A percentile compares a stretch with the other conserved stretches of the same genome.
These are phyloP conservation scores for Neodontobutis hainanensis DNA, from an alignment of 2,113 vertebrate genomes.

Conservation along the genomic window DNA sequence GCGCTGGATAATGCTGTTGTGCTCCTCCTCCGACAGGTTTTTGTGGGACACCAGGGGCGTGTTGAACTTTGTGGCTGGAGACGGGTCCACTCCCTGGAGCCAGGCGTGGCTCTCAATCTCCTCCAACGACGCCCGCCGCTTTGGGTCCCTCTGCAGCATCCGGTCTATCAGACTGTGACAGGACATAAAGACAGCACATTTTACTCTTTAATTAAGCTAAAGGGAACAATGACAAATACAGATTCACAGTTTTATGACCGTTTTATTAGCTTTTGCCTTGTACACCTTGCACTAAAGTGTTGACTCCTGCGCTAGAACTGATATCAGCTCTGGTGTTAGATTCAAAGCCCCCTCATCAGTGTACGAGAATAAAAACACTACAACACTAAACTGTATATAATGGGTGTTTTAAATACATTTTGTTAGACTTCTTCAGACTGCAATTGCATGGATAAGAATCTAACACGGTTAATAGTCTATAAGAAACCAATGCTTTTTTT, in stretches of 20 bases:
- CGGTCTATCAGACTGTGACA: constrained; percentile 90
- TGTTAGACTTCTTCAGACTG: too few species aligned
- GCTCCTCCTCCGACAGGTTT: constrained; percentile 95
- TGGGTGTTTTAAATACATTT: too few species aligned
- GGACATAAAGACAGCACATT: background rate
- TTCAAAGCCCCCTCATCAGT: too few species aligned
- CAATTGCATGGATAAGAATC: too few species aligned
- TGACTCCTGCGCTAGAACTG: too few species aligned
- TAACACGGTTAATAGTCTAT: too few species aligned
- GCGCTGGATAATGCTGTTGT: constrained; percentile 97
- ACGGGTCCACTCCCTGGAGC: constrained; percentile 97
- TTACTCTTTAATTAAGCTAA: background rate
- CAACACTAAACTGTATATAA: too few species aligned
- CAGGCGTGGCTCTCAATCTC: constrained; percentile 94
- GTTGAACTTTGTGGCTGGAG: constrained; percentile 94
- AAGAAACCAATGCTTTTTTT: too few species aligned
- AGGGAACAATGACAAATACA: background rate
- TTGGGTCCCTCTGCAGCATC: constrained; percentile 97
- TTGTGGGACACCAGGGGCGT: constrained; percentile 96
- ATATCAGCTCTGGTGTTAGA: too few species aligned
- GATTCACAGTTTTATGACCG: background rate
- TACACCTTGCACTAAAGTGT: background rate
- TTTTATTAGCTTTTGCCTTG: background rate
- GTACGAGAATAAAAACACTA: too few species aligned
- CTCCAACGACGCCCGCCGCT: constrained; percentile 91